Evolutionary conservation across 2,797 vertebrate species (phyloP).

Genomic region (Chromobotia macracanthus): DNA sequence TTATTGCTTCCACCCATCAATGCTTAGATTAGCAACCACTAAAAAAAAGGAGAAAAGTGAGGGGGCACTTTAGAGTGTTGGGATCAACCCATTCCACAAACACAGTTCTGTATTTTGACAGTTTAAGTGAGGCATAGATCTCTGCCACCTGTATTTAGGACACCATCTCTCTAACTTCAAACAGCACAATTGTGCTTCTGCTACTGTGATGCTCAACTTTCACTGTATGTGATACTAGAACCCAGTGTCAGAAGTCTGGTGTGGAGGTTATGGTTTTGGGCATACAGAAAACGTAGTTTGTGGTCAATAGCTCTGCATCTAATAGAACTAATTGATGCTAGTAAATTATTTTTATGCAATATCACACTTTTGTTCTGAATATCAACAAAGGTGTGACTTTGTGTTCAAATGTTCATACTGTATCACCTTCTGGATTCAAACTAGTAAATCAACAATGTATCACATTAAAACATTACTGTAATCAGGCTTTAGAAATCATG

Average conservation of each 20-base stretch:
- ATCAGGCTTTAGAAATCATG: no score
- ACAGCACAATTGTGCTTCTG: background rate
- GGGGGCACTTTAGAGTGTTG: slow-evolving; percentile 41
- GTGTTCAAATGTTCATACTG: no score
- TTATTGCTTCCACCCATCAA: slow-evolving; percentile 57
- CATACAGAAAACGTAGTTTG: background rate
- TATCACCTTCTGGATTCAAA: no score
- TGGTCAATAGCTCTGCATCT: background rate
- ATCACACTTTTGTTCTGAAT: no score
- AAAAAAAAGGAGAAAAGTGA: slow-evolving; percentile 42
- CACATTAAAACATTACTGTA: no score
- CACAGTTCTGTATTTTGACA: slow-evolving; percentile 28
- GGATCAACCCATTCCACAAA: slow-evolving; percentile 29
- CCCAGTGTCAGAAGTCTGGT: background rate
- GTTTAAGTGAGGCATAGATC: slow-evolving; percentile 17
- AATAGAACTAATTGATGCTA: no score
- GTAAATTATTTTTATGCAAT: no score
- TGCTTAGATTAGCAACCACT: slow-evolving; percentile 37
- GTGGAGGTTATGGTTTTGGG: background rate
- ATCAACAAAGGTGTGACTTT: no score
- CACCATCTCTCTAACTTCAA: slow-evolving; percentile 21
- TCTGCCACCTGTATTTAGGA: slow-evolving; percentile 13
- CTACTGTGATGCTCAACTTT: background rate
- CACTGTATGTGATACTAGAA: background rate
- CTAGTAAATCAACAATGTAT: no score